These are phyloP conservation scores for Paracyclopina nana DNA, from an alignment of 1,140 invertebrate genomes.

Conservation along the genomic window DNA sequence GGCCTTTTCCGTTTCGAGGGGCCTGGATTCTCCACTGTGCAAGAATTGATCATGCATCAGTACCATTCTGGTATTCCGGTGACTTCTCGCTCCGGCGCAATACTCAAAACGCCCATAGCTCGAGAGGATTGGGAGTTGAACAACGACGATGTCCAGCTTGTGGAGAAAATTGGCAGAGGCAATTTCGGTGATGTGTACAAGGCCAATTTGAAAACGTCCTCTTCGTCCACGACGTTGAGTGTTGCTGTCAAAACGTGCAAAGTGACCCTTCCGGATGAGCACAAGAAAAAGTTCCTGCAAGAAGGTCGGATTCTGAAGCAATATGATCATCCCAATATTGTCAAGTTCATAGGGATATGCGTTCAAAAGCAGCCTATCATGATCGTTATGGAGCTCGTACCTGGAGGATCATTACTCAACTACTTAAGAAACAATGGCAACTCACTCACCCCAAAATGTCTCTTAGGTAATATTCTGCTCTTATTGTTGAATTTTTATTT, in stretches of 20 bases:
- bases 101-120: constrained; percentile 59
- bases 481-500: no score
- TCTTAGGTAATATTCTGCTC: constrained; percentile 16
- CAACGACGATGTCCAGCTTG: constrained; percentile 77
- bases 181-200: constrained; percentile 95
- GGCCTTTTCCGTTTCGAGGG: constrained; percentile 84
- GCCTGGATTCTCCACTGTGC: constrained; percentile 70
- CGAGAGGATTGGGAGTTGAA: constrained; percentile 89
- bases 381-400: constrained; percentile 96
- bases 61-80: constrained; percentile 59
- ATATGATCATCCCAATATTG: constrained; percentile 90
- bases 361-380: constrained; percentile 95
- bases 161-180: constrained; percentile 86
- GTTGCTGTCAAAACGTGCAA: constrained; percentile 92
- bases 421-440: constrained; percentile 18
- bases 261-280: constrained; percentile 77
- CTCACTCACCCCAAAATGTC: background rate
- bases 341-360: constrained; percentile 88
- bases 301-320: constrained; percentile 88
- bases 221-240: constrained; percentile 34
- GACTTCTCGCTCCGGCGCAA: constrained; percentile 71
- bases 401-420: constrained; percentile 32
- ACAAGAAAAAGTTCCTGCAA: constrained; percentile 86
- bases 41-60: constrained; percentile 73
- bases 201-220: no score